Base-by-base conservation (phyloP, 2,888 invertebrate species). In the Neoitamus cyanurus region DNA sequence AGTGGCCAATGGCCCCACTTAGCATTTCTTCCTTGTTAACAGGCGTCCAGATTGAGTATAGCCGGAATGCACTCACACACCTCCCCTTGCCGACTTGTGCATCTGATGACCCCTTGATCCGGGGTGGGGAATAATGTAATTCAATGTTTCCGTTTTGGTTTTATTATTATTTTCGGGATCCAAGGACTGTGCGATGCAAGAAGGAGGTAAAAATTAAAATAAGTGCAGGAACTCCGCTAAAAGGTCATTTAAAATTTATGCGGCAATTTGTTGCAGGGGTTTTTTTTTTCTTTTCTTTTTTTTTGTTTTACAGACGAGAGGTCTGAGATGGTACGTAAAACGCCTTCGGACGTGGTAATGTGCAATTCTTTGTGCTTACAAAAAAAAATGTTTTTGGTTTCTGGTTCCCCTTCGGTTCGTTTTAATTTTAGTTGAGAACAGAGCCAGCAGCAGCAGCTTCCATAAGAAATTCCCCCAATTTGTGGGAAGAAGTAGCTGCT, bases 211-310 rank as follows among this genome's bases (percentile, higher is more conserved):
- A 42, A 2, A n/a, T n/a, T n/a, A n/a, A 31, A 31, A 30, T 70
- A 30, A 28, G 70, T 28, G 30, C 13, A 20, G 31, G 31, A 28
- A 28, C n/a, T 70, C 30, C 70, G 5, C n/a, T 15, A 28, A 70
- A 3, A 70, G 31, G 15, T 36, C 36, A 73, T 73, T 31, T 73
- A 36, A 73, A 73, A 73, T 73, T 73, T 73, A 73, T 73, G 73
- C 11, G 20, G 25, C 73, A 73, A 73, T 36, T 73, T 73, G 36
- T 73, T 42, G 42, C 42, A n/a, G n/a, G n/a, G n/a, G n/a, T n/a
- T n/a, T n/a, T n/a, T n/a, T n/a, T n/a, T n/a, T n/a, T n/a, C n/a
- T n/a, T n/a, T n/a, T n/a, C n/a, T n/a, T n/a, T n/a, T n/a, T n/a
- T n/a, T n/a, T n/a, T 31, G 31, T 31, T 31, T 31, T 31, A n/a